Base-by-base conservation (phyloP, 2,113 vertebrate genomes). In the Taurulus bubalis region DNA sequence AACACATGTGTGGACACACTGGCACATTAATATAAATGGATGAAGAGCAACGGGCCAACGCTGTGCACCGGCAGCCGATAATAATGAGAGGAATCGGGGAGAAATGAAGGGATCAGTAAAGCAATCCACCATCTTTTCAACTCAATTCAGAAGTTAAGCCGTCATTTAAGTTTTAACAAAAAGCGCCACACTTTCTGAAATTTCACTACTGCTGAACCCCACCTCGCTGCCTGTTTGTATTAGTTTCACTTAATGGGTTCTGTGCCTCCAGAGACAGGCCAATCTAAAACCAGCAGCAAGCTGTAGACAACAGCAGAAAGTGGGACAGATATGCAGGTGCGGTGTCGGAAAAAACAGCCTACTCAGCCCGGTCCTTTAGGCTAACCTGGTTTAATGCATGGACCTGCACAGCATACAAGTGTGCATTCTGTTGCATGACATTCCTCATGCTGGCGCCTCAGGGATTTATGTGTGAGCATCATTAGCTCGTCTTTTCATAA, bases 301-400 rank as follows among this genome's bases (percentile, higher is more conserved):
- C 75, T 74, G 78, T 69, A 66, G 75, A 80, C 69, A 72, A 59
- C 79, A 56, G 56, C 75, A 62, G 64, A 81, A 90, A 89, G 85
- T 88, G 82, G 91, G 88, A 84, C 93, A 86, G 67, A 81, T 80
- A 30, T 80, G 87, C 85, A 91, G 90, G 89, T 92, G 91, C 72
- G 69, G 4, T 20, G 71, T 79, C 10, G 34, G 36, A 49, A 69
- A 55, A 76, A 77, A 47, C 36, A 9, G 28, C 71, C 47, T 2
- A 34, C 80, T 89, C 84, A 82, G 77, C 83, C 60, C 0, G 16
- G 56, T 79, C 53, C 55, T 60, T 76, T 62, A 9, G 26, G 40
- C 34, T 88, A 82, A 86, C 70, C 84, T 78, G 87, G 63, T 87
- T 89, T 80, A 53, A 69, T 62, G 51, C 64, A 15, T 16, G 34